These are phyloP conservation scores for Leucosticte australis DNA, from an alignment of 2,113 vertebrate genomes.

Conservation along the genomic window DNA sequence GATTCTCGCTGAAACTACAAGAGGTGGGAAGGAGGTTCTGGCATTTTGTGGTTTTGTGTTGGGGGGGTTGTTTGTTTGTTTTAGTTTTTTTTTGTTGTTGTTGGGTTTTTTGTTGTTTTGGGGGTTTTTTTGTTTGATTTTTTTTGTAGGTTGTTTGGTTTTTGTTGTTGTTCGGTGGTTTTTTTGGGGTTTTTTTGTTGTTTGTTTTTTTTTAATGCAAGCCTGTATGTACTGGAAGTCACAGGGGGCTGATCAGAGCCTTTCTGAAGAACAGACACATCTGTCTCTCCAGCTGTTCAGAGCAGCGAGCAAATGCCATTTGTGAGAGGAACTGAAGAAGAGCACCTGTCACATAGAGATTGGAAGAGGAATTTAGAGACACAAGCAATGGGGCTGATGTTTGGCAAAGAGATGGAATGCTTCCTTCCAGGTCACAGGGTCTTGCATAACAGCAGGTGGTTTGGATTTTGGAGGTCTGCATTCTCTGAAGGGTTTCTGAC, in stretches of 20 bases:
- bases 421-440: neutral
- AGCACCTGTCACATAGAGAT: neutral
- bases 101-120: no score
- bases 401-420: neutral
- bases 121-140: fast-evolving
- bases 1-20: neutral
- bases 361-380: neutral
- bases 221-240: no score
- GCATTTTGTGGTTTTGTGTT: neutral
- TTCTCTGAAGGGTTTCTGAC: neutral
- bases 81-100: neutral
- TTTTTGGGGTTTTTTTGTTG: no score
- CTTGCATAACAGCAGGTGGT: neutral
- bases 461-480: neutral
- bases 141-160: neutral
- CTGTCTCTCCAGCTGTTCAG: neutral
- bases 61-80: no score
- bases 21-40: neutral
- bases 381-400: neutral
- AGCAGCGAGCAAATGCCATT: neutral
- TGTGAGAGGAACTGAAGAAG: neutral
- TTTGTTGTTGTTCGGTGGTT: neutral
- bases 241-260: fast-evolving
- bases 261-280: neutral
- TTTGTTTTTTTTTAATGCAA: no score